These are phyloP conservation scores for Sialia sialis DNA, from an alignment of 2,113 vertebrate genomes.

Conservation along the genomic window DNA sequence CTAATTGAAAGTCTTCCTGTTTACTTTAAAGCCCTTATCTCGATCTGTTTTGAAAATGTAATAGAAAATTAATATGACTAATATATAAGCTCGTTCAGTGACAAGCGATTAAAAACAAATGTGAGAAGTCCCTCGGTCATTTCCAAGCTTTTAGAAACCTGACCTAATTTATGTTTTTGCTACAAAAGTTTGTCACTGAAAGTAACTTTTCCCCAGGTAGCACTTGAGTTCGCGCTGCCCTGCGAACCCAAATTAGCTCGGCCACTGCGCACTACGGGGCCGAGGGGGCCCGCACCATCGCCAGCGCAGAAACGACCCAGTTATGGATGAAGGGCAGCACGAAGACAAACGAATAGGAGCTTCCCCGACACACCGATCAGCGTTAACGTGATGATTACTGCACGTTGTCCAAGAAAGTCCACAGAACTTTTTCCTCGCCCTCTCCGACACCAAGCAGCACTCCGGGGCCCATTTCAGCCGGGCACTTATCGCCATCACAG, in stretches of 20 bases:
- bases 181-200: not conserved
- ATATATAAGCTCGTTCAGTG: not conserved
- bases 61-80: slow-evolving; percentile 62
- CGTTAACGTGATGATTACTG: fast-evolving
- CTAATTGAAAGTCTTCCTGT: slow-evolving; percentile 83
- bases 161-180: not conserved
- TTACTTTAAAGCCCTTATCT: slow-evolving; percentile 75
- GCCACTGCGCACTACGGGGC: fast-evolving
- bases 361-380: not conserved
- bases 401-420: not conserved
- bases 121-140: not conserved
- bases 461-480: not conserved
- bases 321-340: not conserved
- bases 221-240: not conserved
- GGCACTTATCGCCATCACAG: not conserved
- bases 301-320: fast-evolving
- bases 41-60: slow-evolving; percentile 58
- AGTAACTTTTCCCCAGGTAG: not conserved
- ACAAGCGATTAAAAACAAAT: slow-evolving; percentile 51
- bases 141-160: not conserved
- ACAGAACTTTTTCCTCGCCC: not conserved
- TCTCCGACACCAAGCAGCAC: not conserved
- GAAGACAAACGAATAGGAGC: not conserved
- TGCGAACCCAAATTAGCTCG: too few relatives aligned
- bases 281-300: not conserved